phyloP scores from a whole-genome alignment of 2,113 vertebrate species.

The Platichthys flesus region DNA sequence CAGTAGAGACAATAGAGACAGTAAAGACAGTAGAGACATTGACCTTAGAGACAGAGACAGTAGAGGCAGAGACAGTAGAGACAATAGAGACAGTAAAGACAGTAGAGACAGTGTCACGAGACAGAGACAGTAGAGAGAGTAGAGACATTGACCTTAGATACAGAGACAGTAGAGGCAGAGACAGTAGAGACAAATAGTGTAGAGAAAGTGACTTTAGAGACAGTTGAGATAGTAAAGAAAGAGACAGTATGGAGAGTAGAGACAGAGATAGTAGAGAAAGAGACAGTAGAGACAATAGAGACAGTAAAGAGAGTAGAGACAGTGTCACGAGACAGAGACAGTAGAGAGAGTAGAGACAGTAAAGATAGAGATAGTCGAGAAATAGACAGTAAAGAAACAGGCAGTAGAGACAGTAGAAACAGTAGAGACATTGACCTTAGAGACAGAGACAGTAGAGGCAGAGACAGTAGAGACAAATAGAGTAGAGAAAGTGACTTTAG shows the following conservation, averaged over 20 bases:
- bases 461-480: neutral
- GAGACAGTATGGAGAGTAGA: neutral
- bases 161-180: neutral
- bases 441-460: neutral
- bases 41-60: too few relatives aligned
- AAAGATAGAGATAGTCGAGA: neutral
- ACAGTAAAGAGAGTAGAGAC: neutral
- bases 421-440: too few relatives aligned
- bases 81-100: neutral
- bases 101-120: neutral
- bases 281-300: neutral
- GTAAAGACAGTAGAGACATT: too few relatives aligned
- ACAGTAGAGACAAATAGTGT: neutral
- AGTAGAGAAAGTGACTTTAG: too few relatives aligned
- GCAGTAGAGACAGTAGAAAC: neutral
- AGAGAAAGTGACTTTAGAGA: too few relatives aligned
- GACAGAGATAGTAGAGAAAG: neutral
- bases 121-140: neutral
- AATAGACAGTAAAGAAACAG: neutral
- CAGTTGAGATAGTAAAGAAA: neutral
- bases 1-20: too few relatives aligned
- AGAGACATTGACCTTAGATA: too few relatives aligned
- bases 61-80: too few relatives aligned
- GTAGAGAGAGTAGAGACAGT: neutral
- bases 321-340: neutral